These are phyloP conservation scores for Basileuterus tristriatus DNA, from an alignment of 2,797 vertebrate genomes.

Conservation along the genomic window DNA sequence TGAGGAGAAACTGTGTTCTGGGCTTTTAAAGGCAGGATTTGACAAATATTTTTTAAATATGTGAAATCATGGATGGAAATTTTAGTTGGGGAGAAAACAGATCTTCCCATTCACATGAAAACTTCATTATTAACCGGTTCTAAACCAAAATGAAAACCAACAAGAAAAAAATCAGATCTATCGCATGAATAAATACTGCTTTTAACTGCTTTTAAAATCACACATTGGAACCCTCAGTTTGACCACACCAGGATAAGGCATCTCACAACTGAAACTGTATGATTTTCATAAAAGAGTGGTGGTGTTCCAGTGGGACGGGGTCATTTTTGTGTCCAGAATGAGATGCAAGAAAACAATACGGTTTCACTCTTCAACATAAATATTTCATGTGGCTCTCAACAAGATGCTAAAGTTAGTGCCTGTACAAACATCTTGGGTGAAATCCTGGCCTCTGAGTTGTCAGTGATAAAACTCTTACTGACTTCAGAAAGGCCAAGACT, in stretches of 20 bases:
- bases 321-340: not conserved
- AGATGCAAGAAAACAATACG: slow-evolving; percentile 8
- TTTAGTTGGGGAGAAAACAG: not conserved
- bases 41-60: not conserved
- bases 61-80: accelerated
- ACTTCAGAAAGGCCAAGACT: slow-evolving; percentile 43
- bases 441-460: slow-evolving; percentile 5
- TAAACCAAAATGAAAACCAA: not conserved
- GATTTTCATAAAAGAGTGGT: not conserved
- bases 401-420: slow-evolving; percentile 37
- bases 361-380: slow-evolving; percentile 1
- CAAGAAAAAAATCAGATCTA: not conserved
- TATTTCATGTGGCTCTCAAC: slow-evolving; percentile 38
- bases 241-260: not conserved
- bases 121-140: not conserved
- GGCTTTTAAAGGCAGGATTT: not conserved
- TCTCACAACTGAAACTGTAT: not conserved
- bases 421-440: slow-evolving; percentile 40
- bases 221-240: not conserved
- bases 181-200: not conserved
- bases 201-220: not conserved
- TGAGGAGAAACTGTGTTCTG: not conserved
- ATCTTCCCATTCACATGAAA: not conserved
- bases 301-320: not conserved
- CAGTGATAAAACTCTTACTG: slow-evolving; percentile 35